phyloP scores from a whole-genome alignment of 2,888 invertebrate genomes.

The Acholoe squamosa region DNA sequence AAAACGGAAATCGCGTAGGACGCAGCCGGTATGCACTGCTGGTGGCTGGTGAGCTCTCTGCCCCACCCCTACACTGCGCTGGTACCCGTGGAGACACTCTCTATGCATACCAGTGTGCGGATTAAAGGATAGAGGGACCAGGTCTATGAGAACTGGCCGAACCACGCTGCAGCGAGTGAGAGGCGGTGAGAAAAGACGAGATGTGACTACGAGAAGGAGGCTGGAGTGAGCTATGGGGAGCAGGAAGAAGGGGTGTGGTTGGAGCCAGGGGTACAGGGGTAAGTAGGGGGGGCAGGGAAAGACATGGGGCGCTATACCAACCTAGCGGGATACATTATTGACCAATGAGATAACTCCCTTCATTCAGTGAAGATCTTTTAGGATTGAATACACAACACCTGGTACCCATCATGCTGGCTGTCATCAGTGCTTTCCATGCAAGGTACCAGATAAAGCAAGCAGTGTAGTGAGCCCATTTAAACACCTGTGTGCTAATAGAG shows the following conservation, averaged over 20 bases:
- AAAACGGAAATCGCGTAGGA: constrained; percentile 16
- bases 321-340: too few relatives aligned
- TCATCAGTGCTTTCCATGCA: too few relatives aligned
- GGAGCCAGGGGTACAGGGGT: not conserved
- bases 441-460: too few relatives aligned
- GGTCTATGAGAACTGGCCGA: not conserved
- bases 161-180: not conserved
- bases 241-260: not conserved
- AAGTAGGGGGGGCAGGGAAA: not conserved
- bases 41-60: not conserved
- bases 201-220: not conserved
- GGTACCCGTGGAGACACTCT: not conserved
- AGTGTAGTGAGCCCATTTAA: too few relatives aligned
- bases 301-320: not conserved
- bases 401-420: too few relatives aligned
- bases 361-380: too few relatives aligned
- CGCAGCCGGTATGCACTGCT: not conserved
- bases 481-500: too few relatives aligned
- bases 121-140: constrained; percentile 19
- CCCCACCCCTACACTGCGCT: not conserved
- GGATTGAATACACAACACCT: too few relatives aligned
- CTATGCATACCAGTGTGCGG: constrained; percentile 14
- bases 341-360: too few relatives aligned
- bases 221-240: not conserved
- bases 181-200: constrained; percentile 28